Evolutionary conservation across 2,113 vertebrate species (phyloP).

Genomic region (Bathybates hornii): DNA sequence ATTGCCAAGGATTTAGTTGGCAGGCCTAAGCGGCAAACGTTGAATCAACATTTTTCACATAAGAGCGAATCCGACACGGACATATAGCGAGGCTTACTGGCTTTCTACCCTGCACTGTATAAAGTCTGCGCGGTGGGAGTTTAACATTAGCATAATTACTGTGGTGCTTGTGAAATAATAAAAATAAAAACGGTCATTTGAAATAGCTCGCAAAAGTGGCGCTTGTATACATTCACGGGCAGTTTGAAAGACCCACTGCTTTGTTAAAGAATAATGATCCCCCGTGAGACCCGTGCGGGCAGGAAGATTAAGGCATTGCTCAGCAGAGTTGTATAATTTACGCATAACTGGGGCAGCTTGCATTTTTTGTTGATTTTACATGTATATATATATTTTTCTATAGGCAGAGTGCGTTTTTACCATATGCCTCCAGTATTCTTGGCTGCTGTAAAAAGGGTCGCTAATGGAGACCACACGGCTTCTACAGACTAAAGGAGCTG

Average conservation of each 20-base stretch:
- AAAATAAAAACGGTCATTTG: neutral
- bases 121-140: neutral
- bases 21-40: neutral
- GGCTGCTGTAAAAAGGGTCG: neutral
- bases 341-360: neutral
- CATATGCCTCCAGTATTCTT: neutral
- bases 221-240: neutral
- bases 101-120: neutral
- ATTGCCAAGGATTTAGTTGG: neutral
- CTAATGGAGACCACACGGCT: neutral
- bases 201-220: neutral
- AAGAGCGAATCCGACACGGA: neutral
- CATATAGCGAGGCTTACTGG: neutral
- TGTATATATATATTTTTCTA: accelerated
- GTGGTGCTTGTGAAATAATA: neutral
- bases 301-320: conserved; percentile 35
- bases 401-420: neutral
- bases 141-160: neutral
- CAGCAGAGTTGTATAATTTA: conserved; percentile 10
- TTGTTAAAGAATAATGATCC: conserved; percentile 52
- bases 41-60: neutral
- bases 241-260: neutral
- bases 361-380: neutral
- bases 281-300: conserved; percentile 28
- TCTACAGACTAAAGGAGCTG: conserved; percentile 10